These are phyloP conservation scores for Silurus glanis DNA, from an alignment of 2,113 vertebrate genomes.

Conservation along the genomic window DNA sequence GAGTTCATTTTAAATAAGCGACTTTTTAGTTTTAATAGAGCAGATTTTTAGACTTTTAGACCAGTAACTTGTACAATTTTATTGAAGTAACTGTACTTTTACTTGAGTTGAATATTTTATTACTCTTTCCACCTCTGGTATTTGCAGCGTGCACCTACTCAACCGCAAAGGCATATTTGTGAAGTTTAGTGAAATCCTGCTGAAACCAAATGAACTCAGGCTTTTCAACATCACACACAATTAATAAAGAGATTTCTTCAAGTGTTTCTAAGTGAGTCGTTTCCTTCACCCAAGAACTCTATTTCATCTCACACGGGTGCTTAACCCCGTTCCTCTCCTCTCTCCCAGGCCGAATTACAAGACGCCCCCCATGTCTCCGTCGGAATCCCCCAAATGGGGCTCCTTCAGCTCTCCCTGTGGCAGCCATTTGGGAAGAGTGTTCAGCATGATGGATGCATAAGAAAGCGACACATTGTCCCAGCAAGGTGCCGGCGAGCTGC, in stretches of 20 bases:
- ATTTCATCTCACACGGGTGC: conserved; percentile 37
- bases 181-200: background rate
- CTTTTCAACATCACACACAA: background rate
- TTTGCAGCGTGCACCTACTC: no score
- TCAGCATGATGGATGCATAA: conserved; percentile 71
- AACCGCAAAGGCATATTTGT: no score
- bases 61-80: no score
- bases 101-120: no score
- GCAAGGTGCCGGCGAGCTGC: conserved; percentile 68
- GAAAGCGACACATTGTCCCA: conserved; percentile 70
- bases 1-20: no score
- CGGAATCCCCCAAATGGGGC: conserved; percentile 68
- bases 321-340: conserved; percentile 43
- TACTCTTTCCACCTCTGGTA: no score
- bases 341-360: conserved; percentile 66
- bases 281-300: conserved; percentile 33
- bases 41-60: no score
- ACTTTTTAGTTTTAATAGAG: no score
- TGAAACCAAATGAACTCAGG: background rate
- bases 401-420: conserved; percentile 53
- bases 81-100: no score
- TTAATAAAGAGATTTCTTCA: background rate
- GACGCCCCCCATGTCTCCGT: conserved; percentile 53
- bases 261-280: conserved; percentile 17
- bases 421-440: conserved; percentile 75